Conservation (phyloP, 2,113 vertebrate genomes). For the Stegastes partitus region DNA sequence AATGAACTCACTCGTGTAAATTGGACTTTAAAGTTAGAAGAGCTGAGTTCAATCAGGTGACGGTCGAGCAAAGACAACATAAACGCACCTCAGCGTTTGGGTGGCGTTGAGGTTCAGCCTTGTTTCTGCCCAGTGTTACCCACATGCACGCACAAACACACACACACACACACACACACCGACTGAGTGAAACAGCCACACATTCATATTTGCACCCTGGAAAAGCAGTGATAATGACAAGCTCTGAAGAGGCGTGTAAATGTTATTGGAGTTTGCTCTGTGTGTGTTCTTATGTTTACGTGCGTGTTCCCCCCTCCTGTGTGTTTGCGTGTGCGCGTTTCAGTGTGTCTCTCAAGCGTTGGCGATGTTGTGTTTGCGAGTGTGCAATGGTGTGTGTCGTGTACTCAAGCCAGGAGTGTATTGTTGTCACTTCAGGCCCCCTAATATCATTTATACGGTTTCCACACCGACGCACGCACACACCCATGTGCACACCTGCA, state of each 20-base stretch:
- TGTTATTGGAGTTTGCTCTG: conserved; percentile 8
- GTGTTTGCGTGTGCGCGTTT: not conserved
- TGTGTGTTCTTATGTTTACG: conserved; percentile 16
- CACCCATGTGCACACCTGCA: not conserved
- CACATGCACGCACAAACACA: not conserved
- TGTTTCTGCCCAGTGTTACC: not conserved
- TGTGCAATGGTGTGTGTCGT: conserved; percentile 64
- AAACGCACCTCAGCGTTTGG: not conserved
- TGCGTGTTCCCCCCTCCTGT: not conserved
- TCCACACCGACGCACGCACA: conserved; percentile 23
- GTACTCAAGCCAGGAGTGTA: conserved; percentile 65
- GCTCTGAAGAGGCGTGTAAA: conserved; percentile 49
- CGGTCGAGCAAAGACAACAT: not conserved
- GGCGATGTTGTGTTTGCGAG: conserved; percentile 40
- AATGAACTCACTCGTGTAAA: no score
- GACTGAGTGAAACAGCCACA: conserved; percentile 8
- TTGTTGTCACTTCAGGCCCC: conserved; percentile 60
- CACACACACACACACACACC: not conserved
- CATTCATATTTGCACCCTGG: conserved; percentile 29
- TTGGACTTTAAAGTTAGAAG: not conserved
- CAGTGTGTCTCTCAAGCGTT: conserved; percentile 41
- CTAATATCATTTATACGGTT: conserved; percentile 60
- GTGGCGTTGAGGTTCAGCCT: not conserved
- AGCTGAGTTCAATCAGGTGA: not conserved
- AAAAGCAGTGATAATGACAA: conserved; percentile 46